Base-by-base conservation (phyloP, 2,797 vertebrate species). In the Sebastes steindachneri region DNA sequence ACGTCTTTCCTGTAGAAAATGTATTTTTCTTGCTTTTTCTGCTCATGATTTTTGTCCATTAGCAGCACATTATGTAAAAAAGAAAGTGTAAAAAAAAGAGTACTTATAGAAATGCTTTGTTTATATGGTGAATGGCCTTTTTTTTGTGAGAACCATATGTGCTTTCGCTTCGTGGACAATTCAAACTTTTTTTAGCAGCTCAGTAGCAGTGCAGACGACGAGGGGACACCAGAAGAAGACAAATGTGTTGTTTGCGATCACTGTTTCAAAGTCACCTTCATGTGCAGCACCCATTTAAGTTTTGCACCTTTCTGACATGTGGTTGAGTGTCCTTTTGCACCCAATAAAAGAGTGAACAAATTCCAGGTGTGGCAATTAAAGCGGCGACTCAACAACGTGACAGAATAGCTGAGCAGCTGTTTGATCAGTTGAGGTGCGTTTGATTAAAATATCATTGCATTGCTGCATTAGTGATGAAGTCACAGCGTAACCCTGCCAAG, bases 71-170 rank as follows among this genome's bases (percentile, higher is more conserved):
- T 58, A 63, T 83, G 69, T 83, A 14, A 26, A 76, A 75, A 64
- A 77, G 41, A 23, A 57, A 45, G 35, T 26, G 26, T 10, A 68
- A 7, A 29, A 29, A 75, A 33, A 54, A 45, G 59, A 63, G n/a
- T 69, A 64, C 48, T 45, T 28, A 35, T n/a, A 77, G 78, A 86
- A 80, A 80, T 11, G 74, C 72, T 81, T 83, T 82, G 84, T 93
- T 87, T 64, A 73, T 75, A 85, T 87, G 59, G 77, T 92, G 68
- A 93, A 94, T 92, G 93, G 93, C 95, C 93, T 96, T 95, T 95
- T 86, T 95, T 96, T 86, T 86, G 88, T 90, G 68, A 92, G 88
- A 92, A 93, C 92, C 92, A 74, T 87, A 91, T 82, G 93, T 95
- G 94, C 93, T 94, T 95, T 89, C 80, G 87, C 89, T 90, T 21